Evolutionary conservation across 53 echinoderm and acorn worm species (phyloP).

Genomic region (Mesocentrotus franciscanus): DNA sequence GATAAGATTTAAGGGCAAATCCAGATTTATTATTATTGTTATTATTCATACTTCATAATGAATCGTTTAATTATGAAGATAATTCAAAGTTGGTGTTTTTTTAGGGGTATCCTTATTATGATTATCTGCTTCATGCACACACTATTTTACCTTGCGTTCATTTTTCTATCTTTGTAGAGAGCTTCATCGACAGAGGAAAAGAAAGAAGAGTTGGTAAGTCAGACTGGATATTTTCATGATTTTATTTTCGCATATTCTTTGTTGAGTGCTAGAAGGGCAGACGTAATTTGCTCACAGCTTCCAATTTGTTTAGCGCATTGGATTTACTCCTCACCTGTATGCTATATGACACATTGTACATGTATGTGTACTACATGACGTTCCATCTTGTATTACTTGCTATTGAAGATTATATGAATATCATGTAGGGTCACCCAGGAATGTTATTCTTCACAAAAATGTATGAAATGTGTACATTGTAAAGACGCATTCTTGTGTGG

Average conservation of each 20-base stretch:
- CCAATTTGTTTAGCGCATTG: too few relatives aligned
- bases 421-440: neutral
- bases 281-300: too few relatives aligned
- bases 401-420: neutral
- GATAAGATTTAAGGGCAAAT: too few relatives aligned
- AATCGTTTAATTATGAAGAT: too few relatives aligned
- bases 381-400: neutral
- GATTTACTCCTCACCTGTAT: too few relatives aligned
- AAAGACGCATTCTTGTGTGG: neutral
- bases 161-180: slow-evolving; percentile 51
- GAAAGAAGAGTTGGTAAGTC: slow-evolving; percentile 73
- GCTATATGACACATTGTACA: too few relatives aligned
- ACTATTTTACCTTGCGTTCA: neutral
- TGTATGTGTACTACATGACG: neutral
- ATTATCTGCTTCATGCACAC: neutral
- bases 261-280: too few relatives aligned
- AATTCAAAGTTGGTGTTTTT: too few relatives aligned
- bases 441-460: neutral
- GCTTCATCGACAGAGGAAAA: slow-evolving; percentile 52
- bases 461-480: neutral
- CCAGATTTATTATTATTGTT: too few relatives aligned
- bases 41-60: too few relatives aligned
- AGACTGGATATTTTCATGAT: neutral
- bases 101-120: too few relatives aligned
- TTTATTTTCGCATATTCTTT: too few relatives aligned